Evolutionary conservation across 2,888 invertebrate genomes (phyloP).

Genomic region (Sesia apiformis): DNA sequence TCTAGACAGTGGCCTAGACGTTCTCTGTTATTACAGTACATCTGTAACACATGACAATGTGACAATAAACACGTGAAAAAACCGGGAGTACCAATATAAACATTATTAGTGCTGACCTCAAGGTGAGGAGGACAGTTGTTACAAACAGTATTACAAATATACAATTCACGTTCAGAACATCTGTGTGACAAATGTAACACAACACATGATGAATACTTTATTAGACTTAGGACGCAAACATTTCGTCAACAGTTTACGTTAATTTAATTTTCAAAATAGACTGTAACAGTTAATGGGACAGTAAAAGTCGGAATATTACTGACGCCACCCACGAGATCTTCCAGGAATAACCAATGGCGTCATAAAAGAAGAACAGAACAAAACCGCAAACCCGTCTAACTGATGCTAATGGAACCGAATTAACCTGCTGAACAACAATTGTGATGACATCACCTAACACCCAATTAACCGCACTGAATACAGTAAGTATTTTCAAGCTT

Average conservation of each 20-base stretch:
- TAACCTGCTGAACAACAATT: conserved; percentile 35
- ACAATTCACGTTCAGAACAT: no score
- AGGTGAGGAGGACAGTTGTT: no score
- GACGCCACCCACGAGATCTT: conserved; percentile 47
- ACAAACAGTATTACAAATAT: no score
- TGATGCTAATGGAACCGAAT: conserved; percentile 46
- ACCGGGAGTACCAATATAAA: no score
- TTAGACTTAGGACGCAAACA: not conserved
- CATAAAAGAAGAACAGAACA: conserved; percentile 45
- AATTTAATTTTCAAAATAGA: conserved; percentile 15
- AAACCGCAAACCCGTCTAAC: conserved; percentile 43
- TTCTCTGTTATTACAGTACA: no score
- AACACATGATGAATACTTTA: not conserved
- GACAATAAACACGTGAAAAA: no score
- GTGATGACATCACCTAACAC: conserved; percentile 8
- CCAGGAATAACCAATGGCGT: conserved; percentile 48
- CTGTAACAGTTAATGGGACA: conserved; percentile 40
- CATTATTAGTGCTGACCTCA: no score
- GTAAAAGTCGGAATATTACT: conserved; percentile 38
- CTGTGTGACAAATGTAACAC: not conserved
- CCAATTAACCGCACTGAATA: not conserved
- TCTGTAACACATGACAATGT: no score
- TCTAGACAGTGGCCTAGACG: no score
- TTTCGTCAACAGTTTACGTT: conserved; percentile 19
- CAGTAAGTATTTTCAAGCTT: not conserved